Base-by-base conservation (phyloP, 1,140 invertebrate species). In the Neodiprion lecontei region DNA sequence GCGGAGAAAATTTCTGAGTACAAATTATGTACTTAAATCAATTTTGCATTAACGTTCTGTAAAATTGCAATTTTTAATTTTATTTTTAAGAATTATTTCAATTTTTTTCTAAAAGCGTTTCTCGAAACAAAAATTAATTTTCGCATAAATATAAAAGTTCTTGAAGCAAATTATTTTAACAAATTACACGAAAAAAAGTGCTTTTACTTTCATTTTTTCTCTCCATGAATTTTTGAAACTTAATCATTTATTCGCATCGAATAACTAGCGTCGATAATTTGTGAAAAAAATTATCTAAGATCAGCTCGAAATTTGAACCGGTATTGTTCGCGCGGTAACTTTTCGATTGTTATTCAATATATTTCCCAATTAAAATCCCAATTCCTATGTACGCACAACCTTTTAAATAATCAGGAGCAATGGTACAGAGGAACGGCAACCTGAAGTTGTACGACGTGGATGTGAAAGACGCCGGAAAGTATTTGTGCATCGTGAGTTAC, bases 401-500 rank as follows among this genome's bases (percentile, higher is more conserved):
- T 48, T 10, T 74, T 74, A 28, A 10, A 17, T 79, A 21, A 75
- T 75, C 73, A 72, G n/a, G 5, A 49, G 85, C 84, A 80, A 67
- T 81, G 3, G 75, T 84, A 7, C 74, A 78, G 66, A 82, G 81
- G 76, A 84, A 85, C 50, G 85, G 84, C 9, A 80, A 79, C 17
- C 75, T 87, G 12, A 80, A 82, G 72, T 76, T 86, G 40, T 82
- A 79, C 72, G 82, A 85, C 21, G 73, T 85, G 2, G 82, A 85
- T 48, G 76, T 79, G 17, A 82, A 80, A 76, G 83, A 85, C 70
- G 78, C 83, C 0, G 84, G 82, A 69, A 86, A 86, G 81, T 87
- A 87, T 78, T 83, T 80, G 1, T 87, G 85, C 72, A 74, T 79
- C 47, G 79, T 85, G 61, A 84, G 76, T 14, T 86, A 85, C 75